Conservation (phyloP, 2,888 invertebrate species). For the Anoncus sp. region DNA sequence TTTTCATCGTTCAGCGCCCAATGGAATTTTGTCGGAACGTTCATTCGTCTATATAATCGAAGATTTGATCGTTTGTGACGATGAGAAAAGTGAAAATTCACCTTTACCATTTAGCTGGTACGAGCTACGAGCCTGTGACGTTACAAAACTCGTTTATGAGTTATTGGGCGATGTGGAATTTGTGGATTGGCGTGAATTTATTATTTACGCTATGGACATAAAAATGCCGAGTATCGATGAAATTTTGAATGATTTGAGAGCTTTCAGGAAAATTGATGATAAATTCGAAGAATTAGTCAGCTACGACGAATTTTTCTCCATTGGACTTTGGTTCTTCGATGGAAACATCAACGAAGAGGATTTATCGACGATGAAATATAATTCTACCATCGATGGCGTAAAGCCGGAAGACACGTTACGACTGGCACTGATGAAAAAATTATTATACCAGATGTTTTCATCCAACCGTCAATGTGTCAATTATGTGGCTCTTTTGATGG, state of each 20-base stretch:
- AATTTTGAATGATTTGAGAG: slow-evolving; percentile 84
- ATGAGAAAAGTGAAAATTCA: slow-evolving; percentile 82
- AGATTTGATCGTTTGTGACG: slow-evolving; percentile 84
- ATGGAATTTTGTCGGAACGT: slow-evolving; percentile 82
- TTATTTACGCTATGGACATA: slow-evolving; percentile 86
- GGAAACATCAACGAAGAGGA: background rate
- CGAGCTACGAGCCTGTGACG: slow-evolving; percentile 82
- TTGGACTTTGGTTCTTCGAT: slow-evolving; percentile 54
- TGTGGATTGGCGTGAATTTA: slow-evolving; percentile 88
- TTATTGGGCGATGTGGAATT: slow-evolving; percentile 85
- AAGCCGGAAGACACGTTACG: slow-evolving; percentile 75
- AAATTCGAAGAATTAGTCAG: slow-evolving; percentile 76
- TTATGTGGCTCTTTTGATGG: slow-evolving; percentile 87
- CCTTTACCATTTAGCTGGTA: slow-evolving; percentile 82
- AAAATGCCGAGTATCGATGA: slow-evolving; percentile 85
- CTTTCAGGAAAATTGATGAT: slow-evolving; percentile 84
- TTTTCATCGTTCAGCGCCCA: slow-evolving; percentile 81
- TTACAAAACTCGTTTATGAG: slow-evolving; percentile 82
- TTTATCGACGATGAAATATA: slow-evolving; percentile 19
- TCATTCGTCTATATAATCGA: slow-evolving; percentile 84
- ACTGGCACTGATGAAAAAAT: slow-evolving; percentile 84
- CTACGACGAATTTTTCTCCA: slow-evolving; percentile 74
- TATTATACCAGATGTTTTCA: slow-evolving; percentile 86
- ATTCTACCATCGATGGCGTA: background rate
- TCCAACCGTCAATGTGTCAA: slow-evolving; percentile 84